phyloP scores from a whole-genome alignment of 1,140 invertebrate species.

The Solenopsis fugax region DNA sequence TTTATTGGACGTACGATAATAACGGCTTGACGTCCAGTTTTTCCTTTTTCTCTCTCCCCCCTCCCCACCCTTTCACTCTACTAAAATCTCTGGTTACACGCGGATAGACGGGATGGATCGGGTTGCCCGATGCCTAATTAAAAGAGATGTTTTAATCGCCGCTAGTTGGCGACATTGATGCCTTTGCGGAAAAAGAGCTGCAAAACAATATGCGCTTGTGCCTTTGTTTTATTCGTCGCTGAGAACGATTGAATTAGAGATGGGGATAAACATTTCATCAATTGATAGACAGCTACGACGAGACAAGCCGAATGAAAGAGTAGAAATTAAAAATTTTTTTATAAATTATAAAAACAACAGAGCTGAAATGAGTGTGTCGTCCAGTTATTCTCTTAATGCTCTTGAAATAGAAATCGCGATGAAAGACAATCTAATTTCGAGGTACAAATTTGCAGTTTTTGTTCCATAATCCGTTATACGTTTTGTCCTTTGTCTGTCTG shows the following conservation, averaged over 20 bases:
- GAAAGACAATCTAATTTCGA: not conserved
- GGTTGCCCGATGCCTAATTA: slow-evolving; percentile 68
- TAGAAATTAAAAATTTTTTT: not conserved
- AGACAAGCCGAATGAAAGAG: not conserved
- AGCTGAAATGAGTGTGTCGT: not conserved
- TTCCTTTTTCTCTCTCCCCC: not conserved
- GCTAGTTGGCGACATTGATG: slow-evolving; percentile 45
- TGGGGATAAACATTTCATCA: not conserved
- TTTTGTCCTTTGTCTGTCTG: not conserved
- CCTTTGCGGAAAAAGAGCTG: slow-evolving; percentile 39
- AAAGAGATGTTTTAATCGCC: slow-evolving; percentile 57
- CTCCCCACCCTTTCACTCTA: not conserved
- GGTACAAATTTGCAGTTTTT: not conserved
- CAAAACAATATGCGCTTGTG: slow-evolving; percentile 1
- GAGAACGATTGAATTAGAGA: not conserved
- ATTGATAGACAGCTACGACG: not conserved
- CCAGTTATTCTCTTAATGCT: not conserved
- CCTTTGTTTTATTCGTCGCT: not conserved
- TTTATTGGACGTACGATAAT: slow-evolving; percentile 68
- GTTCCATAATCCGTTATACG: not conserved
- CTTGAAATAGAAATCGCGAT: not conserved
- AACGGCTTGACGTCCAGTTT: slow-evolving; percentile 58
- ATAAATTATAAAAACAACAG: not conserved
- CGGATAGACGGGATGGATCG: slow-evolving; percentile 53
- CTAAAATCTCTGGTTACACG: slow-evolving; percentile 72